Evolutionary conservation across 64 coral and sea anemone species (phyloP).

Genomic region (Montipora cactus): DNA sequence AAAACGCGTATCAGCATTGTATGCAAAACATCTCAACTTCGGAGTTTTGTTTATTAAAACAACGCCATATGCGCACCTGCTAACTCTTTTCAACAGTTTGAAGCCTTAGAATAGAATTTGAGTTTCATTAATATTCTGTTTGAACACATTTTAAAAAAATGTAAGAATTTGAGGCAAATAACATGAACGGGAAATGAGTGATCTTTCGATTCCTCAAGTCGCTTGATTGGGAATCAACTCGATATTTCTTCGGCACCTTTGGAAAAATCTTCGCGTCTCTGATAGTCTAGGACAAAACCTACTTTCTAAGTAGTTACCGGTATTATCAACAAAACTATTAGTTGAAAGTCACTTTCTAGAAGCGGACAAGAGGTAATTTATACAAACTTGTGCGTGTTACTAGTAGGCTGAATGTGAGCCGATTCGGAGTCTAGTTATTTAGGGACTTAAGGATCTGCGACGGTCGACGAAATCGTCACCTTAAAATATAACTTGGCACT

Average conservation of each 20-base stretch:
- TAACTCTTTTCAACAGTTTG: background rate
- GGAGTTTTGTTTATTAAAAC: conserved; percentile 47
- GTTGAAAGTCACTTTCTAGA: background rate
- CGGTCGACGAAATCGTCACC: too few relatives aligned
- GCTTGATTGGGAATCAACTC: background rate
- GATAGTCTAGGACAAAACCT: background rate
- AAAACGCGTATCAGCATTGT: conserved; percentile 10
- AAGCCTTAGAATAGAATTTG: background rate
- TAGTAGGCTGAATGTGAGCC: too few relatives aligned
- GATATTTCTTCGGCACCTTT: background rate
- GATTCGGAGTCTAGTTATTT: too few relatives aligned
- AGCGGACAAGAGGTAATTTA: background rate
- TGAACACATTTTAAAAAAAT: background rate
- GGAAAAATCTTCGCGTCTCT: background rate
- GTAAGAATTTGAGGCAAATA: background rate
- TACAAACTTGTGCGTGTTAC: too few relatives aligned
- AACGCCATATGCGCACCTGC: conserved; percentile 17
- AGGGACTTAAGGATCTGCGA: too few relatives aligned
- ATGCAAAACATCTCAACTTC: conserved; percentile 52
- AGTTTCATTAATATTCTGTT: background rate
- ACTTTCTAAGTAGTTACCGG: background rate
- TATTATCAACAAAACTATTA: background rate
- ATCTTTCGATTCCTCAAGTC: background rate
- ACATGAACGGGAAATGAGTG: background rate
- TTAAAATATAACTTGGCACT: too few relatives aligned